Evolutionary conservation across 2,888 invertebrate genomes (phyloP), one percentile per base, ranked within the genome.

Genomic region (Euspilapteryx auroguttella): DNA sequence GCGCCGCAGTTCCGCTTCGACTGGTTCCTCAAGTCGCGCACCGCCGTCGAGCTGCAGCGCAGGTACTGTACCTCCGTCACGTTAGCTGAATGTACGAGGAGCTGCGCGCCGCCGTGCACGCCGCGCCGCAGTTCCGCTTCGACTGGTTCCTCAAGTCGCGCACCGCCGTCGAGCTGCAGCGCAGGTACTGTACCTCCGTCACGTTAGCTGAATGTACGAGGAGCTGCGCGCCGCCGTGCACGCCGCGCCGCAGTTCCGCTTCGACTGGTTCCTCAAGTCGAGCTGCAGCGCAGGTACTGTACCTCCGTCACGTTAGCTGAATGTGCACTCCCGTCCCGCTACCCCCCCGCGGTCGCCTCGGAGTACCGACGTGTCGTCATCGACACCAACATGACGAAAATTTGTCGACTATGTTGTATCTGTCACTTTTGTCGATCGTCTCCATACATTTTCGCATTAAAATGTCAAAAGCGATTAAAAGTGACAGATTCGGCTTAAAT

Each of bases 41-140:
- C 98, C 1, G 95, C 98, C 0, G 84, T 95, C 65, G 99, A 99
- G 57, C 69, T 99, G 29, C 98, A 99, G 62, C 80, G 98, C 34
- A 83, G 99, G 42, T 73, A 37, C 11, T 6, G 22, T 8, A 14
- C n/a, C n/a, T n/a, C n/a, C n/a, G n/a, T n/a, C n/a, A n/a, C n/a
- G n/a, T n/a, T n/a, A n/a, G n/a, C n/a, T n/a, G n/a, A n/a, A n/a
- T 99, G 2, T 99, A 99, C 50, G 99, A 99, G 57, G 98, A 99
- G 61, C 75, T 99, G 5, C 78, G 98, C 12, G 91, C 94, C 0
- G 87, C 94, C 2, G 93, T 99, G 26, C 81, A 89, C 47, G 83
- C 87, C 4, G 90, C 92, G 3, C 90, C 92, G 1, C 91, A 93
- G 57, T 93, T 94, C 55, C 82, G 92, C 28, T 99, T 99, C 61